Percentiles rank a stretch among this genome's conserved stretches.
These are phyloP conservation scores for Pseudochromis fuscus DNA, from an alignment of 2,797 vertebrate species.

Conservation along the genomic window DNA sequence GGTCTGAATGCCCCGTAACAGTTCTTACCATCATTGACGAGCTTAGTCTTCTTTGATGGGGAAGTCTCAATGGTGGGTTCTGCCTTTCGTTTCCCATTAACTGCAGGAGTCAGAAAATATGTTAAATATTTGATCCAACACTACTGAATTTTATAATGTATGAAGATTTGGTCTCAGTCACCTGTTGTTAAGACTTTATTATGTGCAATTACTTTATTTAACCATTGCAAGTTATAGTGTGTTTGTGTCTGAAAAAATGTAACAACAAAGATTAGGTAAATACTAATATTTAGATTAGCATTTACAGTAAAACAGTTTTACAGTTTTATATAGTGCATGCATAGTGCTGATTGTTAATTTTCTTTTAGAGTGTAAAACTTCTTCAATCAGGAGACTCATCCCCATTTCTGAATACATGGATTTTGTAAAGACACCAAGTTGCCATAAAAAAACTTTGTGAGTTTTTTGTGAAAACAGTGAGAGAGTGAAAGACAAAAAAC, in stretches of 20 bases:
- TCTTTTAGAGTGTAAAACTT: too few species aligned
- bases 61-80: neutral
- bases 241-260: too few species aligned
- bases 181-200: too few species aligned
- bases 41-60: conserved; percentile 67
- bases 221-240: too few species aligned
- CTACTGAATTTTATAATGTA: neutral
- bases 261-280: too few species aligned
- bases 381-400: neutral
- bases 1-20: too few species aligned
- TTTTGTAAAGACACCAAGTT: neutral
- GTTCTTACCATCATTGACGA: conserved; percentile 65
- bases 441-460: neutral
- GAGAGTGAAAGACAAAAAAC: neutral
- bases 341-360: too few species aligned
- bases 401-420: neutral
- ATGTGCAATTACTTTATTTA: too few species aligned
- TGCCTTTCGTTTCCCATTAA: conserved; percentile 59
- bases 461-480: neutral
- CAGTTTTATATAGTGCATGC: too few species aligned
- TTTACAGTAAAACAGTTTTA: too few species aligned
- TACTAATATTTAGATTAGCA: too few species aligned
- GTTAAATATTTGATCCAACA: neutral
- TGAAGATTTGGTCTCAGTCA: too few species aligned
- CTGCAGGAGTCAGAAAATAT: conserved; percentile 26